phyloP scores from a whole-genome alignment of 2,797 vertebrate genomes.

The Sebastes elongatus region DNA sequence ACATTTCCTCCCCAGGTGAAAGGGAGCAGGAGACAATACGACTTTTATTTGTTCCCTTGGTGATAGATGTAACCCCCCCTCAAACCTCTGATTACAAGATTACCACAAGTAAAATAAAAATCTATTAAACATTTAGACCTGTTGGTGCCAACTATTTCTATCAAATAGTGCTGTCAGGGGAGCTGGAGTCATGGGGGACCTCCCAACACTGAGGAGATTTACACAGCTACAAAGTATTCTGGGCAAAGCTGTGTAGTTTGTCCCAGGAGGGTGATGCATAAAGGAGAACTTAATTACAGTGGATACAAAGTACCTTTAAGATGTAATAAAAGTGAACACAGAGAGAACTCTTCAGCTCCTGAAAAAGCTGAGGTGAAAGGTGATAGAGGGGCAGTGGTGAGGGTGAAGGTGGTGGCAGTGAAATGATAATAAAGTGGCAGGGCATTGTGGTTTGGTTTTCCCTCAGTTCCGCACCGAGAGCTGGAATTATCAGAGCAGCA shows the following conservation, averaged over 20 bases:
- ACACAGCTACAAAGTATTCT: conserved; percentile 43
- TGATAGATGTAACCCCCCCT: conserved; percentile 75
- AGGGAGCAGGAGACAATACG: conserved; percentile 64
- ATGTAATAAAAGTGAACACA: conserved; percentile 39
- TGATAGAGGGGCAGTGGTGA: conserved; percentile 38
- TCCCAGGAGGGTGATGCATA: conserved; percentile 38
- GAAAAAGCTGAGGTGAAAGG: conserved; percentile 51
- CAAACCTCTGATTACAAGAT: conserved; percentile 75
- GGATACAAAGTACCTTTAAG: conserved; percentile 51
- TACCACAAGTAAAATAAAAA: conserved; percentile 74
- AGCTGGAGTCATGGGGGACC: conserved; percentile 25
- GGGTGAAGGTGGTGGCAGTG: conserved; percentile 54
- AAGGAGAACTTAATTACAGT: conserved; percentile 62
- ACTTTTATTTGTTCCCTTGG: conserved; percentile 76
- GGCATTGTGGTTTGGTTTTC: conserved; percentile 54
- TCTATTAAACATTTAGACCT: conserved; percentile 78
- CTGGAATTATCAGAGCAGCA: conserved; percentile 74
- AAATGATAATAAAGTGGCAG: conserved; percentile 62
- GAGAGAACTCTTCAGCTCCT: conserved; percentile 12
- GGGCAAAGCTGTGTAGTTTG: conserved; percentile 47
- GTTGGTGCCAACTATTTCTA: conserved; percentile 50
- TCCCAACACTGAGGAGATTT: conserved; percentile 48
- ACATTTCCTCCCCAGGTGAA: conserved; percentile 72
- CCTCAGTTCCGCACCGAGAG: conserved; percentile 43
- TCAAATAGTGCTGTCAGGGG: conserved; percentile 38